phyloP scores from a whole-genome alignment of 2,797 vertebrate species.

The Neostethus bicornis region DNA sequence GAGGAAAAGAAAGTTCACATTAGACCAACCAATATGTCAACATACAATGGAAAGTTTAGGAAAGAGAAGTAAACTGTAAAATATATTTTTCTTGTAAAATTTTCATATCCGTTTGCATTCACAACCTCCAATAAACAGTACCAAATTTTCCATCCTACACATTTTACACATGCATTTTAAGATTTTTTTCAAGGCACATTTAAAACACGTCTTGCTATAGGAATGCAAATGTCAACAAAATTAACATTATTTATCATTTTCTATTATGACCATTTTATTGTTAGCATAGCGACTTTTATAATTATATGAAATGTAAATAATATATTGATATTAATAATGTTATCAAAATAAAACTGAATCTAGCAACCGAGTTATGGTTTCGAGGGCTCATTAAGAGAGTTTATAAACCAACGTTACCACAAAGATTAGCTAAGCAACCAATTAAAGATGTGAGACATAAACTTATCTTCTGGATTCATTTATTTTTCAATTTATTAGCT shows the following conservation, averaged over 20 bases:
- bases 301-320: too few species aligned
- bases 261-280: too few species aligned
- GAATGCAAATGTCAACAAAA: too few species aligned
- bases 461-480: background rate
- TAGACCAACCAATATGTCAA: constrained; percentile 47
- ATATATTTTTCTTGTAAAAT: constrained; percentile 54
- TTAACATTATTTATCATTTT: too few species aligned
- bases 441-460: background rate
- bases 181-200: constrained; percentile 6
- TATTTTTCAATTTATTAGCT: constrained; percentile 1
- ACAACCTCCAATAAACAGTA: background rate
- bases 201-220: too few species aligned
- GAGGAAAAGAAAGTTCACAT: constrained; percentile 33
- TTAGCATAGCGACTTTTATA: too few species aligned
- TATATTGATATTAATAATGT: too few species aligned
- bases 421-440: background rate
- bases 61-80: constrained; percentile 47
- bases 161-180: constrained; percentile 8
- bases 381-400: background rate
- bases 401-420: background rate
- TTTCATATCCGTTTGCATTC: constrained; percentile 23
- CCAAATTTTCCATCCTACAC: constrained; percentile 4
- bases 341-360: background rate
- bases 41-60: constrained; percentile 66
- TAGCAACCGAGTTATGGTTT: background rate